These are phyloP conservation scores for Pygocentrus nattereri DNA, from an alignment of 2,797 vertebrate genomes.

Conservation along the genomic window DNA sequence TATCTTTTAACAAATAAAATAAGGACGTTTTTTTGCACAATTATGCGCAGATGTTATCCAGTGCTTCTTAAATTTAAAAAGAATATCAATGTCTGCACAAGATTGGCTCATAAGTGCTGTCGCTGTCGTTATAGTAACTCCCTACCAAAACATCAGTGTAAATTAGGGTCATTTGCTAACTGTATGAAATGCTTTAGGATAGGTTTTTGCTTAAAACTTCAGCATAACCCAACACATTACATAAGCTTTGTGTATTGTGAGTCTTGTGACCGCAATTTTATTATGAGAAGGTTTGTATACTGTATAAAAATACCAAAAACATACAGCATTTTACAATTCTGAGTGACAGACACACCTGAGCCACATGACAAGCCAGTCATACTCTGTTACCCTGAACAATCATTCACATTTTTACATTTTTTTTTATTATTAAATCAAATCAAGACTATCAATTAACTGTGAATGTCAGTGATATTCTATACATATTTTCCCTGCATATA, in stretches of 20 bases:
- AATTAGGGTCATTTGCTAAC: too few relatives aligned
- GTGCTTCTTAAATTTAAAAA: too few relatives aligned
- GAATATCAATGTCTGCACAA: too few relatives aligned
- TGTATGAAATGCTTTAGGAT: neutral
- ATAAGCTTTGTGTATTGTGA: neutral
- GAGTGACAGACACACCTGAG: neutral
- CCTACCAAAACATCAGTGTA: too few relatives aligned
- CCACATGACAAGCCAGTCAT: neutral
- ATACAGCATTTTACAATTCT: neutral
- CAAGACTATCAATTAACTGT: neutral
- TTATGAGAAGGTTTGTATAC: neutral
- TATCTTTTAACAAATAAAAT: too few relatives aligned
- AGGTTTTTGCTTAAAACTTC: neutral
- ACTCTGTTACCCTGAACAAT: neutral
- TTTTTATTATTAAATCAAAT: neutral
- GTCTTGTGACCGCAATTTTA: neutral
- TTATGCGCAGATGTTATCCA: too few relatives aligned
- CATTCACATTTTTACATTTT: neutral
- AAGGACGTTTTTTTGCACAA: too few relatives aligned
- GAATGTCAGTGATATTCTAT: too few relatives aligned
- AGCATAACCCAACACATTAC: neutral
- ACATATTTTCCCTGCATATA: too few relatives aligned
- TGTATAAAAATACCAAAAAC: slow-evolving; percentile 8
- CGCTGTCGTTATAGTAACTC: too few relatives aligned
- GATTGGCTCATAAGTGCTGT: too few relatives aligned